These are phyloP conservation scores for Eupithecia tripunctaria DNA, from an alignment of 2,888 invertebrate genomes.

Conservation along the genomic window DNA sequence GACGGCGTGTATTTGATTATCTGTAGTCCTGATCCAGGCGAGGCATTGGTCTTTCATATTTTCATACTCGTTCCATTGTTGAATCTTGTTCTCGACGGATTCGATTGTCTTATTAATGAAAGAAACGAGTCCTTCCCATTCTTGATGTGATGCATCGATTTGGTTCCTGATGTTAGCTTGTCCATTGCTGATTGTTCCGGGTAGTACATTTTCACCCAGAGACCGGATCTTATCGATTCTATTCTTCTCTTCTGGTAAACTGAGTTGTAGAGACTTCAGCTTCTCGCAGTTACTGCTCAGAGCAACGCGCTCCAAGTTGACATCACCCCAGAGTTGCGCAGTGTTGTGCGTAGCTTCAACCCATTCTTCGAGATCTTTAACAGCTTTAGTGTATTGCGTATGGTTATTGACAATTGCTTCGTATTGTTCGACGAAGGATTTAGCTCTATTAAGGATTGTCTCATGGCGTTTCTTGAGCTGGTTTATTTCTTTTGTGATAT, in stretches of 20 bases:
- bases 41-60: slow-evolving; percentile 92
- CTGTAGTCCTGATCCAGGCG: slow-evolving; percentile 94
- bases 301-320: slow-evolving; percentile 92
- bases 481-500: slow-evolving; percentile 88
- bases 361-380: slow-evolving; percentile 94
- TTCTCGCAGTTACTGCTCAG: slow-evolving; percentile 94
- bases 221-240: slow-evolving; percentile 91
- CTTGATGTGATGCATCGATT: slow-evolving; percentile 94
- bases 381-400: slow-evolving; percentile 94
- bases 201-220: slow-evolving; percentile 95
- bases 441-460: slow-evolving; percentile 87
- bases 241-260: slow-evolving; percentile 93
- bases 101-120: slow-evolving; percentile 91
- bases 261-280: slow-evolving; percentile 90
- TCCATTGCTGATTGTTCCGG: slow-evolving; percentile 92
- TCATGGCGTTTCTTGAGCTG: slow-evolving; percentile 89
- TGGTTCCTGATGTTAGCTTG: slow-evolving; percentile 94
- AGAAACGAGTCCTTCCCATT: slow-evolving; percentile 93
- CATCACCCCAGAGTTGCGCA: slow-evolving; percentile 92
- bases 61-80: slow-evolving; percentile 97
- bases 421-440: slow-evolving; percentile 92
- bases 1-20: slow-evolving; percentile 93
- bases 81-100: slow-evolving; percentile 91
- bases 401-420: slow-evolving; percentile 95
- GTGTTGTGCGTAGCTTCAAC: slow-evolving; percentile 93